phyloP scores from a whole-genome alignment of 2,888 invertebrate genomes.

The Temnothorax ravouxi region DNA sequence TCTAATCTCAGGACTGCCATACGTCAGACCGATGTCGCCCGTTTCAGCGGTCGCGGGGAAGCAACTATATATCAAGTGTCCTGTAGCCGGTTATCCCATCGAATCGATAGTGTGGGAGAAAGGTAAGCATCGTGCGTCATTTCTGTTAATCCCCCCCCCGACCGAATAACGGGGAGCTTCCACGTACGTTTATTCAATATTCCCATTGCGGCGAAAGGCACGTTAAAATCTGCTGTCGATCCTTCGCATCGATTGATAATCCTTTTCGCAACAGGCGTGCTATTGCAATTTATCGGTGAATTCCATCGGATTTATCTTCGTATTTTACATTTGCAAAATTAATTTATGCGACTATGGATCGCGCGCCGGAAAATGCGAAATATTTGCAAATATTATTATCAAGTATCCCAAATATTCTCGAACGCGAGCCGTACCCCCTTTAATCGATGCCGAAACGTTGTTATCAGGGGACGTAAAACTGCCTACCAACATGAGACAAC shows the following conservation, averaged over 20 bases:
- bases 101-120: constrained; percentile 87
- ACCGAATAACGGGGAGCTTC: neutral
- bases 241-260: constrained; percentile 13
- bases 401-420: constrained; percentile 26
- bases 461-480: constrained; percentile 86
- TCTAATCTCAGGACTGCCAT: constrained; percentile 84
- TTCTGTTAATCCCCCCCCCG: constrained; percentile 46
- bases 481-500: constrained; percentile 88
- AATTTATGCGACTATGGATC: neutral
- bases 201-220: constrained; percentile 6
- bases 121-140: constrained; percentile 83
- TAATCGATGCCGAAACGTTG: constrained; percentile 34
- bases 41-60: constrained; percentile 87
- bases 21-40: constrained; percentile 85
- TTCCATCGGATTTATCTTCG: neutral
- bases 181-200: constrained; percentile 34
- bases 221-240: neutral
- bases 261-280: neutral
- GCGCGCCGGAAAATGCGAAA: neutral
- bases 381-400: constrained; percentile 7
- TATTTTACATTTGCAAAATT: constrained; percentile 27
- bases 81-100: constrained; percentile 88
- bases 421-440: neutral
- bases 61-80: constrained; percentile 87
- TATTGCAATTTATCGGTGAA: neutral